Percentiles rank a stretch among this genome's conserved stretches.
These are phyloP conservation scores for Drosophila glabriapex DNA, from an alignment of 2,888 invertebrate species.

Conservation along the genomic window DNA sequence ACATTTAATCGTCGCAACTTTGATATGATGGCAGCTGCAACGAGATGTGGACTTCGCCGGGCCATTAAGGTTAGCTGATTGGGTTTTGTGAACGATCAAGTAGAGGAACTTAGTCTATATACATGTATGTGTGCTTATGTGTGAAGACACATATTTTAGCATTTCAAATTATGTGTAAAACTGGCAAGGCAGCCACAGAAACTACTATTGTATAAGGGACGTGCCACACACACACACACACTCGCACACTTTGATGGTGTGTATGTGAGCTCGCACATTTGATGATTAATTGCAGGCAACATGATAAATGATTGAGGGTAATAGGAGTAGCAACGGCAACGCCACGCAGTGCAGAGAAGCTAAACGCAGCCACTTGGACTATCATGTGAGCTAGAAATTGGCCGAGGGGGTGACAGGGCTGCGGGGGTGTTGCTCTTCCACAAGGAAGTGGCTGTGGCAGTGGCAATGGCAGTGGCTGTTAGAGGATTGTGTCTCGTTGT, in stretches of 20 bases:
- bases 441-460: neutral
- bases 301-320: slow-evolving; percentile 83
- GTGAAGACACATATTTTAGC: slow-evolving; percentile 26
- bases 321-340: slow-evolving; percentile 68
- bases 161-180: slow-evolving; percentile 55
- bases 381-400: slow-evolving; percentile 3
- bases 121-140: slow-evolving; percentile 10
- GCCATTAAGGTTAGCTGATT: slow-evolving; percentile 3
- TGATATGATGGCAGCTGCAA: slow-evolving; percentile 1
- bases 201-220: slow-evolving; percentile 41
- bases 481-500: slow-evolving; percentile 23
- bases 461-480: neutral
- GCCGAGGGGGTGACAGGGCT: neutral
- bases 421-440: slow-evolving; percentile 8
- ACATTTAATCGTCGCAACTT: neutral
- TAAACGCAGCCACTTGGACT: slow-evolving; percentile 5
- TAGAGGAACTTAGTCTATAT: neutral
- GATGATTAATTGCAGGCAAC: slow-evolving; percentile 84
- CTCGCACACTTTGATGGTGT: slow-evolving; percentile 26
- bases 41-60: neutral
- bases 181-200: slow-evolving; percentile 38
- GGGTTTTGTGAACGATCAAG: neutral
- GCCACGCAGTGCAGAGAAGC: slow-evolving; percentile 25
- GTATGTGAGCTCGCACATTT: slow-evolving; percentile 58
- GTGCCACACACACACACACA: slow-evolving; percentile 19